Evolutionary conservation across 2,113 vertebrate genomes (phyloP), one percentile per base, ranked within the genome.

Genomic region (Phyllopteryx taeniolatus): DNA sequence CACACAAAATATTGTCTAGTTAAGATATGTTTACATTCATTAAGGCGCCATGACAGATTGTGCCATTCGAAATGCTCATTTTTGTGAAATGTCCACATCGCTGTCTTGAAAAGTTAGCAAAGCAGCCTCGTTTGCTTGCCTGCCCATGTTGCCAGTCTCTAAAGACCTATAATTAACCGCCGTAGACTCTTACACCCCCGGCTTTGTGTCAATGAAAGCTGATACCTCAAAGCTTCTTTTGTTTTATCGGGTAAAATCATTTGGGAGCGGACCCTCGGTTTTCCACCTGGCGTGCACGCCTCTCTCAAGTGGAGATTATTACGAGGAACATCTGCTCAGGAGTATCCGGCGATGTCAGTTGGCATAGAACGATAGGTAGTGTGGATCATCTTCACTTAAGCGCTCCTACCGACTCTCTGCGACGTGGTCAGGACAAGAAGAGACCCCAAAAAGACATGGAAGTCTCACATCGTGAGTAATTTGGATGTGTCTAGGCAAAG

Each of bases 171-270:
- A 92, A 92, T 91, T 92, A 90, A 81, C 86, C 80, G 86, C 79
- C 71, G 74, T 76, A 76, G 89, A 69, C 84, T 78, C 84, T 89
- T 86, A 84, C 87, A 86, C 88, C 86, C 83, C 83, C 77, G 86
- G 88, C 90, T 90, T 88, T 90, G 85, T 91, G 88, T 89, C 80
- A 19, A 70, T 35, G 92, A 91, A 93, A 93, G 85, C 60, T 76
- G 89, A 92, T 88, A 90, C 90, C 91, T 91, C 91, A 93, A 91
- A 90, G 91, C 90, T 88, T 77, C 91, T 92, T 93, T 93, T 93
- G 90, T 92, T 93, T 93, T 93, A 88, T 85, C 67, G 68, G 82
- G 74, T 76, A 73, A 86, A 84, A 87, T 86, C 73, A 76, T 91
- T 90, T 82, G 87, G 82, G 89, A 91, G 89, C 69, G 83, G 84